Evolutionary conservation across 1,140 invertebrate genomes (phyloP), one percentile per base, ranked within the genome.

Genomic region (Bicyclus anynana): DNA sequence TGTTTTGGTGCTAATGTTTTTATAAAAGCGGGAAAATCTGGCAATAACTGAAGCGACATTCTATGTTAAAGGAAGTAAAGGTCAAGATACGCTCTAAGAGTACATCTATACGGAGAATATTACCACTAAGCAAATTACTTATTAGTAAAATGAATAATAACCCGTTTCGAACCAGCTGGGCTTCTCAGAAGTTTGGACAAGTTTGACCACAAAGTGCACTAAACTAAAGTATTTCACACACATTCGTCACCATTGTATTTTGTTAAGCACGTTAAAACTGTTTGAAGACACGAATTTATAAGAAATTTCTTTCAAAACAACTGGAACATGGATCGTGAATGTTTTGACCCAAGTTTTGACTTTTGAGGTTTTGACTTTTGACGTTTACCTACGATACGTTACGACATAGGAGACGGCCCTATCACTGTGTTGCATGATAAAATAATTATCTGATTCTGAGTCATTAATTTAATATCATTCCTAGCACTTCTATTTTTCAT

Each of bases 281-380:
- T n/a, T 38, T 14, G 29, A 50, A 17, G 16, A 50, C 13, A 33
- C 51, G 40, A 65, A 59, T 58, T 65, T 57, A 44, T 58, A 54
- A 52, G 42, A 65, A 60, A 61, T 63, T 49, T 60, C 44, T 67
- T 67, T 66, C 63, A 77, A 75, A 81, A 81, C 74, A 77, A 75
- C 65, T 55, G 46, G 42, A 63, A 7, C 2, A n/a, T 7, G 10
- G n/a, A 33, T 33, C 66, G 59, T 59, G 33, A 67, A 72, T 81
- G 76, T 81, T 81, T 81, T 79, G 72, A 65, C 67, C 67, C 65
- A 79, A 69, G 65, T 66, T 78, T 79, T 81, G 74, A 81, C 40
- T 44, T n/a, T 20, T 44, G 16, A 44, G 17, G 40, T 44, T 12
- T 33, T 4, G 6, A 5, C 3, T 17, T 6, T 20, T 12, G 14